Conservation (phyloP, 2,113 vertebrate species). For the Cynocephalus volans region DNA sequence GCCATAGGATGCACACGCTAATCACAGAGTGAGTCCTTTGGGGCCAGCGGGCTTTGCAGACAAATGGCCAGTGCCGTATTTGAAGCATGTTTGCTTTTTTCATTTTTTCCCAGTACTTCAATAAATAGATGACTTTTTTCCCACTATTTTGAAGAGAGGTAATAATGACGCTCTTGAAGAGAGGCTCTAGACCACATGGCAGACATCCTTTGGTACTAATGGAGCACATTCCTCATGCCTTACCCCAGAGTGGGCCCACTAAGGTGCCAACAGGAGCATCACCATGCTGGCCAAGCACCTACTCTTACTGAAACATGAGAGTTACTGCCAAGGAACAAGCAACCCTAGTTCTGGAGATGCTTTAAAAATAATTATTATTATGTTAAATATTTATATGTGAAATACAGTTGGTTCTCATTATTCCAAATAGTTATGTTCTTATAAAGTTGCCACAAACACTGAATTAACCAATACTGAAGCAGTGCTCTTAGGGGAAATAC, state of each 20-base stretch:
- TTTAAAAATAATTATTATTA: neutral
- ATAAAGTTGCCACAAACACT: neutral
- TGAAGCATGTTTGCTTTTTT: neutral
- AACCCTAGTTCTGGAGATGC: neutral
- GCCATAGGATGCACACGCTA: rapidly evolving
- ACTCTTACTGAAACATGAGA: neutral
- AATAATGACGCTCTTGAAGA: neutral
- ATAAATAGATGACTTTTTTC: neutral
- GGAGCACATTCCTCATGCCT: rapidly evolving
- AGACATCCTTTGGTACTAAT: neutral
- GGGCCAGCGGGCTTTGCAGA: neutral
- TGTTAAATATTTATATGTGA: neutral
- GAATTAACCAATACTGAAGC: neutral
- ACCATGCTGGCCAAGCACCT: rapidly evolving
- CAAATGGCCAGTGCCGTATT: rapidly evolving
- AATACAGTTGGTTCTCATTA: neutral
- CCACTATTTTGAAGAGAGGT: neutral
- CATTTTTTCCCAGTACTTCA: neutral
- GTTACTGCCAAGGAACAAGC: neutral
- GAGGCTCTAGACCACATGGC: neutral
- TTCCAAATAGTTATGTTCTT: neutral
- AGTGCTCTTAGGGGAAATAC: neutral
- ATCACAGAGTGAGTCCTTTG: rapidly evolving
- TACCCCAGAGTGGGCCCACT: neutral
- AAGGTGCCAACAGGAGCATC: neutral